A percentile compares a stretch with the other conserved stretches of the same genome.
phyloP scores from a whole-genome alignment of 2,888 invertebrate genomes.

The Gisinianus flammeolus region DNA sequence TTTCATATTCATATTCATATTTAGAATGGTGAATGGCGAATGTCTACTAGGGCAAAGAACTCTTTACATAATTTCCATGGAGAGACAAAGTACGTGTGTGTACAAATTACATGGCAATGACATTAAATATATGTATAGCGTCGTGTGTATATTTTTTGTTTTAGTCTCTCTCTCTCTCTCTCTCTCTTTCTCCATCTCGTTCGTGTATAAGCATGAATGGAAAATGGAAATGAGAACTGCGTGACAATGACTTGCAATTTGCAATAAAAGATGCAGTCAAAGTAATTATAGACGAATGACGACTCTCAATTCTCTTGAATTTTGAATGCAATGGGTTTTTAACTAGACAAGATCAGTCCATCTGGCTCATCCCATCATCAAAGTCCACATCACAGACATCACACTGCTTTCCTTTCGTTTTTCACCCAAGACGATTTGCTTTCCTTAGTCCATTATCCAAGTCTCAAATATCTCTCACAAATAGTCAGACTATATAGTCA shows the following conservation, averaged over 20 bases:
- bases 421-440: no score
- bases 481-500: no score
- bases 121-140: not conserved
- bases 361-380: not conserved
- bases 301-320: not conserved
- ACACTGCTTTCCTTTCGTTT: no score
- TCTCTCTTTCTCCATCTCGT: not conserved
- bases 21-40: no score
- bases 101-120: not conserved
- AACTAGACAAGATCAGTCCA: not conserved
- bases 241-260: constrained; percentile 1
- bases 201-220: not conserved
- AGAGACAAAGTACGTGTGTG: no score
- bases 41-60: not conserved
- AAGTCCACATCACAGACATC: no score
- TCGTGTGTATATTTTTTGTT: not conserved
- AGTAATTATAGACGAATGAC: not conserved
- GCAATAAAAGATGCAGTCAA: not conserved
- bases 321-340: no score
- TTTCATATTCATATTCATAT: no score
- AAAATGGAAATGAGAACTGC: not conserved
- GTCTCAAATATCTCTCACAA: not conserved
- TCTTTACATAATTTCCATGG: not conserved
- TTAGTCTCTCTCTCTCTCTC: not conserved
- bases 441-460: not conserved